Percentiles rank a stretch among this genome's conserved stretches.
phyloP scores from a whole-genome alignment of 2,113 vertebrate species.

The Cinclus cinclus region DNA sequence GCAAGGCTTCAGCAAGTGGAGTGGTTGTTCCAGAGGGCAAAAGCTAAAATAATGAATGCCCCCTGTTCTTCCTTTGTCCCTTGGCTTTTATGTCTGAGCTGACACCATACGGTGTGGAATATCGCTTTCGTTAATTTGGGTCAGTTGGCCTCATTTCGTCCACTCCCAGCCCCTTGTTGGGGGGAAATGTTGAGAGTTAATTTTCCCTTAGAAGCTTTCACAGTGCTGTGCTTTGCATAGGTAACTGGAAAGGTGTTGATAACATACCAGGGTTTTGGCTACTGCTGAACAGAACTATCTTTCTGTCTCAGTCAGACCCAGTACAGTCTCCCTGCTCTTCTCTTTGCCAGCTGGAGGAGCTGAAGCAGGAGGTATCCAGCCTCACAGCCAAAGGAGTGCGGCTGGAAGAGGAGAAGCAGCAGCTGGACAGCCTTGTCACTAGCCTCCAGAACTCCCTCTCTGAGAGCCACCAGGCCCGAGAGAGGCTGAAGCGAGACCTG shows the following conservation, averaged over 20 bases:
- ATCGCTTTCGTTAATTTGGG: background rate
- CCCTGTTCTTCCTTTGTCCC: accelerated
- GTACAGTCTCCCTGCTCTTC: background rate
- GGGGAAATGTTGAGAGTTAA: background rate
- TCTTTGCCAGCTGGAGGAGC: conserved; percentile 74
- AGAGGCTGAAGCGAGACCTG: conserved; percentile 73
- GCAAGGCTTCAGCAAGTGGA: accelerated
- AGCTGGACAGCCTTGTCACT: conserved; percentile 60
- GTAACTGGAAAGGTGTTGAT: background rate
- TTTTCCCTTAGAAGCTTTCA: background rate
- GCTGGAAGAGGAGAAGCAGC: conserved; percentile 75
- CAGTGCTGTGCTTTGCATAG: background rate
- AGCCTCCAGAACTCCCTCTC: conserved; percentile 72
- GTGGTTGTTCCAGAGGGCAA: background rate
- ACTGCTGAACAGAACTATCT: background rate
- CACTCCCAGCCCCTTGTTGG: background rate
- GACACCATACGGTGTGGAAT: background rate
- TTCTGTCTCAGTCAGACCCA: background rate
- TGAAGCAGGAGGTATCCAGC: conserved; percentile 77
- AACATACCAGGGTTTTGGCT: background rate
- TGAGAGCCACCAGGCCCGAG: conserved; percentile 63
- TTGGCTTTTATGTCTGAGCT: background rate
- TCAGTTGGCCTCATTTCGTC: background rate
- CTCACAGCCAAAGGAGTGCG: conserved; percentile 42
- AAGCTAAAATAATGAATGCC: background rate